These are phyloP conservation scores for Melieria picta DNA, from an alignment of 2,888 invertebrate genomes.

Conservation along the genomic window DNA sequence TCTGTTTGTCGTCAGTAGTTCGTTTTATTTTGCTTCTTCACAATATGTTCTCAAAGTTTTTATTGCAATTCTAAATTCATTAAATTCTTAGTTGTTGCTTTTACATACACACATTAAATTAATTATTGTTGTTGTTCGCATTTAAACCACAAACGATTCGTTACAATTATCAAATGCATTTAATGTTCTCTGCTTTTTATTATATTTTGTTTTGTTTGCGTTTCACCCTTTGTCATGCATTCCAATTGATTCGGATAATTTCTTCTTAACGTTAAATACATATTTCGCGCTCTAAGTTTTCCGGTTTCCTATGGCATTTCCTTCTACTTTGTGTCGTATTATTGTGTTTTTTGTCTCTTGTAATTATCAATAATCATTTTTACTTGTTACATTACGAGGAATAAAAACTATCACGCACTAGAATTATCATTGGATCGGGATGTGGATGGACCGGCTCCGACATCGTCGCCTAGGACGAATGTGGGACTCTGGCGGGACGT, in stretches of 20 bases:
- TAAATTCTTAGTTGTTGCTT: slow-evolving; percentile 38
- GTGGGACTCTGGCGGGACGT: slow-evolving; percentile 70
- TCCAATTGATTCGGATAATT: too few relatives aligned
- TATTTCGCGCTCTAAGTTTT: slow-evolving; percentile 31
- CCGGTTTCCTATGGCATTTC: slow-evolving; percentile 23
- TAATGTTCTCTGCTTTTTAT: slow-evolving; percentile 16
- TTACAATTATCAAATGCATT: slow-evolving; percentile 56
- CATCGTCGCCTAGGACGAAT: slow-evolving; percentile 65
- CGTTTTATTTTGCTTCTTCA: slow-evolving; percentile 19
- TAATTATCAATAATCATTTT: slow-evolving; percentile 42
- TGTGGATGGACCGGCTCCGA: slow-evolving; percentile 66
- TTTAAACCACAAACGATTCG: slow-evolving; percentile 54
- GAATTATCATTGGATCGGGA: slow-evolving; percentile 68
- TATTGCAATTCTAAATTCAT: slow-evolving; percentile 40
- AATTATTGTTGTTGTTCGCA: slow-evolving; percentile 54
- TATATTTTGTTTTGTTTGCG: slow-evolving; percentile 6
- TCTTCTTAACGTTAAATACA: slow-evolving; percentile 24
- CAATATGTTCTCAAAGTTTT: slow-evolving; percentile 29
- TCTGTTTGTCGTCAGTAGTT: slow-evolving; percentile 14
- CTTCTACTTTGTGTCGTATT: slow-evolving; percentile 40
- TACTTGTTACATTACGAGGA: slow-evolving; percentile 56
- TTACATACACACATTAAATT: slow-evolving; percentile 55
- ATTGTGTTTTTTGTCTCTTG: slow-evolving; percentile 44
- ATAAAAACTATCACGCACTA: slow-evolving; percentile 68
- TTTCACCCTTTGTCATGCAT: too few relatives aligned